Conservation (phyloP, 2,888 invertebrate species). For the Xestia ashworthii region DNA sequence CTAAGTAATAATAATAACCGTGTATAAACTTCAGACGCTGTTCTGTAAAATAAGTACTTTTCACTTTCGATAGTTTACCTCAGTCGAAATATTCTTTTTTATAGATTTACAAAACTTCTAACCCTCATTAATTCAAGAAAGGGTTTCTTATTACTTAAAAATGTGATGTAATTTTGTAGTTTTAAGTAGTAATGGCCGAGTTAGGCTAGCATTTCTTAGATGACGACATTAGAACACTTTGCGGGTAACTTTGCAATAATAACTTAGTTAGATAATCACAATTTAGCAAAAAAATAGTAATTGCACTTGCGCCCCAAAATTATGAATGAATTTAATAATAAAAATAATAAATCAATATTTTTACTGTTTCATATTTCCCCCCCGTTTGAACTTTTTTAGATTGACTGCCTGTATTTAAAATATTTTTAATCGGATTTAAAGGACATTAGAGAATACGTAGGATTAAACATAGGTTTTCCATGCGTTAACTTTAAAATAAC, state of each 20-base stretch:
- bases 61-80: no score
- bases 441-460: background rate
- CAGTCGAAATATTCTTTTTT: slow-evolving; percentile 4
- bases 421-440: background rate
- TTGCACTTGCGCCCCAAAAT: slow-evolving; percentile 58
- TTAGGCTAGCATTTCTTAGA: slow-evolving; percentile 72
- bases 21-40: no score
- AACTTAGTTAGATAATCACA: slow-evolving; percentile 58
- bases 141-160: slow-evolving; percentile 77
- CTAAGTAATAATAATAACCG: no score
- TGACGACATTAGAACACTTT: slow-evolving; percentile 60
- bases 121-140: slow-evolving; percentile 32
- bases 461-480: background rate
- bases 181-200: slow-evolving; percentile 70
- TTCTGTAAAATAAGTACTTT: no score
- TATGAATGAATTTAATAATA: slow-evolving; percentile 1
- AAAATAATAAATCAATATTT: background rate
- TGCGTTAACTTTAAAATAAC: background rate
- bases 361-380: background rate
- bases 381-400: background rate
- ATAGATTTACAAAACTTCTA: slow-evolving; percentile 33
- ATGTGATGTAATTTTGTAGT: slow-evolving; percentile 79
- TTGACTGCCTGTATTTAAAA: background rate
- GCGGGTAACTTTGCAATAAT: slow-evolving; percentile 76
- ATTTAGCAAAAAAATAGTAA: slow-evolving; percentile 56